phyloP scores from a whole-genome alignment of 2,797 vertebrate genomes.

The Ibycter americanus region DNA sequence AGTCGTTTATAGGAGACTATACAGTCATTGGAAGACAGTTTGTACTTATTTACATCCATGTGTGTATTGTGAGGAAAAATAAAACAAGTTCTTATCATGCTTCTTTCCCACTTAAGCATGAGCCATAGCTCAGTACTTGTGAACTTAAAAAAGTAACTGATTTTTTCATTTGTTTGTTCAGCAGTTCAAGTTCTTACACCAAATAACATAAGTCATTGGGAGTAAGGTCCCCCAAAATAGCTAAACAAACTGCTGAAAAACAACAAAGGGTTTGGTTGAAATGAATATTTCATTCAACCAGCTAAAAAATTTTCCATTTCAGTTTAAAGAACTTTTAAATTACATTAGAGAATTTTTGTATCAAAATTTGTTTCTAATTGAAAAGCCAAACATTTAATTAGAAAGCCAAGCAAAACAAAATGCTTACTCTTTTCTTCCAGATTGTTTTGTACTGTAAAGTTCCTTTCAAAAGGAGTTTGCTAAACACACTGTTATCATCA shows the following conservation, averaged over 20 bases:
- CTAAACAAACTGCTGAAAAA: neutral
- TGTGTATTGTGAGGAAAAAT: neutral
- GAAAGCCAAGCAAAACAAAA: neutral
- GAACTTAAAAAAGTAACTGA: neutral
- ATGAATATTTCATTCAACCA: neutral
- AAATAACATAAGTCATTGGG: neutral
- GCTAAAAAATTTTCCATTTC: neutral
- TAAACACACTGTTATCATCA: neutral
- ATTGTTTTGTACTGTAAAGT: neutral
- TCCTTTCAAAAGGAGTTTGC: neutral
- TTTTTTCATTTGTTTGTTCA: neutral
- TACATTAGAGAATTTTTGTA: neutral
- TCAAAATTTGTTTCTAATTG: neutral
- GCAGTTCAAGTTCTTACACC: neutral
- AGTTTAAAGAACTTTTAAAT: neutral
- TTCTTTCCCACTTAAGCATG: neutral
- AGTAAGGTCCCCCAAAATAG: rapidly evolving
- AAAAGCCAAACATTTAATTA: neutral
- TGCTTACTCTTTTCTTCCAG: neutral
- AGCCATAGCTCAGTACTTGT: neutral
- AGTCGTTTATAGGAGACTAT: neutral
- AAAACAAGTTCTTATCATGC: neutral
- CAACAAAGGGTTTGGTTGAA: neutral
- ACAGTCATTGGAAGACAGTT: neutral
- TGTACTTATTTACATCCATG: neutral